Evolutionary conservation across 2,797 vertebrate genomes (phyloP).

Genomic region (Argya squamiceps): DNA sequence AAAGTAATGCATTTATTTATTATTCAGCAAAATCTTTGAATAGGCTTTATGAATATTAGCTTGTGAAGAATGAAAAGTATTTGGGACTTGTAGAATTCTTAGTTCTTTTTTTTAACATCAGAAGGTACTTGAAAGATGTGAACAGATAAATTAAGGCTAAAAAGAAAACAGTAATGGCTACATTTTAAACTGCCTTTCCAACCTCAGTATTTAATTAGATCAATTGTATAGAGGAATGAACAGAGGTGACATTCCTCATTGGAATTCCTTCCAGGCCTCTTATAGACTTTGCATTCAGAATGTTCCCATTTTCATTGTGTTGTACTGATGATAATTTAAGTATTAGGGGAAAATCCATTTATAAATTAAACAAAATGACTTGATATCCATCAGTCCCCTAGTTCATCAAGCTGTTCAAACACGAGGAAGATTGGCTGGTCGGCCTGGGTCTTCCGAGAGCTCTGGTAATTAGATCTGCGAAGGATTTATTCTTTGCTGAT

Average conservation of each 20-base stretch:
- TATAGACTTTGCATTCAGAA: slow-evolving; percentile 94
- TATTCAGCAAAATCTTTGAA: slow-evolving; percentile 77
- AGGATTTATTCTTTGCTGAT: slow-evolving; percentile 98
- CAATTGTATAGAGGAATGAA: slow-evolving; percentile 88
- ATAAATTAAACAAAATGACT: slow-evolving; percentile 99
- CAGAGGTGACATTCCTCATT: slow-evolving; percentile 91
- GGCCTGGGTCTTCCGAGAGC: slow-evolving; percentile 94
- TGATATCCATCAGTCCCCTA: slow-evolving; percentile 99
- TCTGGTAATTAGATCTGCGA: slow-evolving; percentile 99
- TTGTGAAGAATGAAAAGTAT: slow-evolving; percentile 78
- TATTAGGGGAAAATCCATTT: slow-evolving; percentile 99
- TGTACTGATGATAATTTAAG: slow-evolving; percentile 99
- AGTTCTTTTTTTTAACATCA: slow-evolving; percentile 74
- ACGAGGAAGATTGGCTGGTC: slow-evolving; percentile 93
- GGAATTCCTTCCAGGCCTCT: slow-evolving; percentile 91
- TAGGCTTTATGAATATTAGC: slow-evolving; percentile 75
- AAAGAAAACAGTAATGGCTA: slow-evolving; percentile 86
- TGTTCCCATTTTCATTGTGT: slow-evolving; percentile 95
- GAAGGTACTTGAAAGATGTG: slow-evolving; percentile 83
- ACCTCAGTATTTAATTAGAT: slow-evolving; percentile 90
- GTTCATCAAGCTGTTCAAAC: slow-evolving; percentile 99
- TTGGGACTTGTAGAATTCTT: slow-evolving; percentile 75
- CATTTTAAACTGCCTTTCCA: slow-evolving; percentile 87
- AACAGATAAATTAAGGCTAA: slow-evolving; percentile 85
- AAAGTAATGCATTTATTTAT: slow-evolving; percentile 78